phyloP scores from a whole-genome alignment of 2,797 vertebrate species.

The Poeciliopsis paucimaculata region DNA sequence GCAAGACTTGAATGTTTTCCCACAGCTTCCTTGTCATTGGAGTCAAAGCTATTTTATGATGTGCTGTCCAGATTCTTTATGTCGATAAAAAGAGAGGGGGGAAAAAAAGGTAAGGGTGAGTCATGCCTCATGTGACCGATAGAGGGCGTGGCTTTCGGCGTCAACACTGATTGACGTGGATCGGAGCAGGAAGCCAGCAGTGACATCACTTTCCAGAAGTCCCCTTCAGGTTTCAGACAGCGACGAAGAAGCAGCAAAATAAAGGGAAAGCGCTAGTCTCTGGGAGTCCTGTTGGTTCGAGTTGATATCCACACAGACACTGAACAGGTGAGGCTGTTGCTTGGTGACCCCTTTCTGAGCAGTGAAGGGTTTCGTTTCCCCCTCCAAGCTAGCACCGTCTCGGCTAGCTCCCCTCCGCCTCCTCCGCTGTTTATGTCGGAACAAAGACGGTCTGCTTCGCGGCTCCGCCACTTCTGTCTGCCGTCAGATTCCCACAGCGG shows the following conservation, averaged over 20 bases:
- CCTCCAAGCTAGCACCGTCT: slow-evolving; percentile 40
- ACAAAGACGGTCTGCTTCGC: slow-evolving; percentile 52
- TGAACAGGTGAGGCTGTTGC: slow-evolving; percentile 49
- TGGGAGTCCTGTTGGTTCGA: neutral
- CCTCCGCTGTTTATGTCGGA: slow-evolving; percentile 43
- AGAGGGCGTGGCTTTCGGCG: slow-evolving; percentile 46
- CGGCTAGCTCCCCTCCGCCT: slow-evolving; percentile 29
- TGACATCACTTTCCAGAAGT: slow-evolving; percentile 75
- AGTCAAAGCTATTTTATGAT: neutral
- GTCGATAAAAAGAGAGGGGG: neutral
- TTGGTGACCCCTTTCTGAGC: neutral
- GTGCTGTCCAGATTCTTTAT: neutral
- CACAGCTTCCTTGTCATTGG: neutral
- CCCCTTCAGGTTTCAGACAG: slow-evolving; percentile 44
- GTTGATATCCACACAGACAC: neutral
- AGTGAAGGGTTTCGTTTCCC: slow-evolving; percentile 16
- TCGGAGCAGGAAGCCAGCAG: slow-evolving; percentile 61
- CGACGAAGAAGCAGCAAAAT: slow-evolving; percentile 1
- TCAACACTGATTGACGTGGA: slow-evolving; percentile 40
- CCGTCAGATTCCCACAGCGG: fast-evolving
- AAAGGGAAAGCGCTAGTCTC: slow-evolving; percentile 2
- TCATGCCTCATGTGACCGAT: slow-evolving; percentile 38
- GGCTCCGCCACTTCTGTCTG: neutral
- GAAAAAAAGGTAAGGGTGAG: neutral
- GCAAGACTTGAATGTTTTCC: neutral